phyloP scores from a whole-genome alignment of 1,140 invertebrate genomes.

The Scylla paramamosain region DNA sequence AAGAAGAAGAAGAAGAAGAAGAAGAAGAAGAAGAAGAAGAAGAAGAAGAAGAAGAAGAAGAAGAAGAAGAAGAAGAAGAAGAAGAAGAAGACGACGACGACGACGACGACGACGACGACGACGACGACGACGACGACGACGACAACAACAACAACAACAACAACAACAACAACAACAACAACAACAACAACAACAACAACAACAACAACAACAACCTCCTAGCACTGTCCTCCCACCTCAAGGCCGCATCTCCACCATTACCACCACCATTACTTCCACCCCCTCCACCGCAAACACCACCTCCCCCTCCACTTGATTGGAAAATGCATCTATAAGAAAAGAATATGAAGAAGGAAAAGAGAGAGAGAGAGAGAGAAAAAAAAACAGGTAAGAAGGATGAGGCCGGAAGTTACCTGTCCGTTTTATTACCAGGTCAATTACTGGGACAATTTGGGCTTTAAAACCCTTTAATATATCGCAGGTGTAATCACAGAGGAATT shows the following conservation, averaged over 20 bases:
- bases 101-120: not conserved
- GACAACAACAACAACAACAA: no score
- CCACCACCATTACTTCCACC: not conserved
- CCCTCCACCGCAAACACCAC: not conserved
- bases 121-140: not conserved
- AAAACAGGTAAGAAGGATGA: not conserved
- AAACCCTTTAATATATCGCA: constrained; percentile 73
- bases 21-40: not conserved
- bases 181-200: not conserved
- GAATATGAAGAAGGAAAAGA: not conserved
- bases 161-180: not conserved
- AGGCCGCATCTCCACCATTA: no score
- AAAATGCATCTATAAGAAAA: no score
- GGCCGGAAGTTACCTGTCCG: constrained; percentile 65
- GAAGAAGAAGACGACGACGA: not conserved
- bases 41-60: no score
- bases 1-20: no score
- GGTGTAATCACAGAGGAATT: constrained; percentile 68
- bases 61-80: no score
- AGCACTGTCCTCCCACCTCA: no score
- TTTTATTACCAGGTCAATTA: constrained; percentile 72
- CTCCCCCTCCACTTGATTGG: not conserved
- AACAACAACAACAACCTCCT: no score
- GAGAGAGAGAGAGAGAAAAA: not conserved
- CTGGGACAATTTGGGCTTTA: constrained; percentile 69